A percentile compares a stretch with the other conserved stretches of the same genome.
phyloP scores from a whole-genome alignment of 2,797 vertebrate genomes.

The Hirundo rustica region DNA sequence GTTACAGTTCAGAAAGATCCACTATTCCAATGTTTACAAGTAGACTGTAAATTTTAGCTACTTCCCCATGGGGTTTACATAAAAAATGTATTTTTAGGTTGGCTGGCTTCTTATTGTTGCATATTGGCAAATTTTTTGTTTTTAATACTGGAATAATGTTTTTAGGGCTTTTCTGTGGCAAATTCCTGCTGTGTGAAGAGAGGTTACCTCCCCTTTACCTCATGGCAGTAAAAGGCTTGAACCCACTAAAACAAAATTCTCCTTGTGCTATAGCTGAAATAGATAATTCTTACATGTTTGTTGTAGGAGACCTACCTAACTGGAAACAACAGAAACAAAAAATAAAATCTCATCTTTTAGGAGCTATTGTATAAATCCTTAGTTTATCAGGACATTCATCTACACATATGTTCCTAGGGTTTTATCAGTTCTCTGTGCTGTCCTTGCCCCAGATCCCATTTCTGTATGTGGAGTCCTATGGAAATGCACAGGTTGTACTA shows the following conservation, averaged over 20 bases:
- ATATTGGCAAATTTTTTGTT: not conserved
- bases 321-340: not conserved
- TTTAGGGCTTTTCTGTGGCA: not conserved
- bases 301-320: not conserved
- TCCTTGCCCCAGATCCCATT: not conserved
- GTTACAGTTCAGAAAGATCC: not conserved
- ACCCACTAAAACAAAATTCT: not conserved
- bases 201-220: not conserved
- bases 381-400: not conserved
- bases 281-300: not conserved
- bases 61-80: not conserved
- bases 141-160: not conserved
- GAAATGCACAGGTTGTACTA: accelerated
- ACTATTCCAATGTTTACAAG: not conserved
- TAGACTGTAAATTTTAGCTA: not conserved
- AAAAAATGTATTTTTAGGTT: not conserved
- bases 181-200: not conserved
- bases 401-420: not conserved
- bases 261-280: not conserved
- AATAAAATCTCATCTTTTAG: not conserved
- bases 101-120: not conserved
- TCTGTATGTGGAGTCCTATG: accelerated
- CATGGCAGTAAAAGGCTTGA: not conserved
- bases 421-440: not conserved
- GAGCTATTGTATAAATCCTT: not conserved